These are phyloP conservation scores for Calameuta idolon DNA, from an alignment of 2,888 invertebrate species.

Conservation along the genomic window DNA sequence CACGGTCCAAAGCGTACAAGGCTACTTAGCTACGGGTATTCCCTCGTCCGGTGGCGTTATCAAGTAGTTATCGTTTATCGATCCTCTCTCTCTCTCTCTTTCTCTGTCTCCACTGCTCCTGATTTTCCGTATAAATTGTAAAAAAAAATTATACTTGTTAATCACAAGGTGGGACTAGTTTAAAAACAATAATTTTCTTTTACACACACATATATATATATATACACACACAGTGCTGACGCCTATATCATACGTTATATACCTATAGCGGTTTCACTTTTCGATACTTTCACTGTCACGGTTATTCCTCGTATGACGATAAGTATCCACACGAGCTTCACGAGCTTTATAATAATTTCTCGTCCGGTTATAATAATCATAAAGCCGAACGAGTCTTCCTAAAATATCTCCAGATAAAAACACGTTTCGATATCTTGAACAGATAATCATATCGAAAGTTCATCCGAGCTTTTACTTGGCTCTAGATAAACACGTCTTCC, in stretches of 20 bases:
- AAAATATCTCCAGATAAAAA: too few relatives aligned
- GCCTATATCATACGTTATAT: background rate
- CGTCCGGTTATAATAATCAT: too few relatives aligned
- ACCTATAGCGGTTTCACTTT: conserved; percentile 18
- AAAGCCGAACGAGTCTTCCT: too few relatives aligned
- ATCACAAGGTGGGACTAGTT: background rate
- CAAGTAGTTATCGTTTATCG: conserved; percentile 12
- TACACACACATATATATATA: too few relatives aligned
- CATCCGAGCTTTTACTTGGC: too few relatives aligned
- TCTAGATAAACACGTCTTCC: too few relatives aligned
- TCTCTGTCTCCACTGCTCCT: too few relatives aligned
- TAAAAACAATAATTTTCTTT: too few relatives aligned
- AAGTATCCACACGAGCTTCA: background rate
- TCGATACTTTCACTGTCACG: conserved; percentile 28
- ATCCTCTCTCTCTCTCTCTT: background rate
- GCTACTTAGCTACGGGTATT: conserved; percentile 23
- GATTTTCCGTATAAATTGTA: too few relatives aligned
- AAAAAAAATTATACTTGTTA: conserved; percentile 4
- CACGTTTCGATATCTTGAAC: too few relatives aligned
- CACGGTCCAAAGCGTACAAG: conserved; percentile 33
- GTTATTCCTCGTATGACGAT: background rate
- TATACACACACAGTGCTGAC: too few relatives aligned
- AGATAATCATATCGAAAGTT: too few relatives aligned
- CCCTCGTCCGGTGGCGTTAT: conserved; percentile 6
- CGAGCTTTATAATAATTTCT: background rate